A percentile compares a stretch with the other conserved stretches of the same genome.
These are phyloP conservation scores for Eledone cirrhosa DNA, from an alignment of 2,888 invertebrate genomes.

Conservation along the genomic window DNA sequence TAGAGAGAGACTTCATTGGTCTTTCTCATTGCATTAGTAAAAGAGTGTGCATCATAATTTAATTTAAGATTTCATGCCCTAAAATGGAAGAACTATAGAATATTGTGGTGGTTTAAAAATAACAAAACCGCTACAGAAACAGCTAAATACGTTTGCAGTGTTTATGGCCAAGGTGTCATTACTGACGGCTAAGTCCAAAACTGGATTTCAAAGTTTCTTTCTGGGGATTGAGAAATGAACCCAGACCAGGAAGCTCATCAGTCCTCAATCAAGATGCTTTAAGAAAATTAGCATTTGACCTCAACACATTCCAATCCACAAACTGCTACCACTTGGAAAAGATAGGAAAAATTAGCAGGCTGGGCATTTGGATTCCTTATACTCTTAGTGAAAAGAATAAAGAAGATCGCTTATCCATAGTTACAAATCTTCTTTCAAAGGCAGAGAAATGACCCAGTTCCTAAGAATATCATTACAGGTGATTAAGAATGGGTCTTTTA, in stretches of 20 bases:
- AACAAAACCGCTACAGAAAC: neutral
- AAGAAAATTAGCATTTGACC: neutral
- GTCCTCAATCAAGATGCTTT: neutral
- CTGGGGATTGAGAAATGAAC: neutral
- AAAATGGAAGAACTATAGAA: no score
- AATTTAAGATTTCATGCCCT: no score
- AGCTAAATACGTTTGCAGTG: no score
- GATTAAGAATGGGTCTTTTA: neutral
- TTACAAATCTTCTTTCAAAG: neutral
- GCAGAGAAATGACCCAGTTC: neutral
- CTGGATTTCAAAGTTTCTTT: no score
- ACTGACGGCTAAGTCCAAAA: no score
- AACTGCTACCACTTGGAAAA: slow-evolving; percentile 6
- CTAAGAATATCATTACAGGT: neutral
- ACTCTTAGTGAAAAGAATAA: neutral
- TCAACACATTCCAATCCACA: no score
- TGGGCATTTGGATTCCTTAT: neutral
- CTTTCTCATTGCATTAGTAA: no score
- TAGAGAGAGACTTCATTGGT: no score
- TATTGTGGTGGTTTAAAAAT: neutral
- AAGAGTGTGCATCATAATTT: no score
- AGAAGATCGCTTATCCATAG: neutral
- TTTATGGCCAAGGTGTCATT: no score
- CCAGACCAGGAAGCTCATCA: neutral
- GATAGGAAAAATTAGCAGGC: neutral